Conservation (phyloP, 1,140 invertebrate genomes). For the Eupristina koningsbergeri region DNA sequence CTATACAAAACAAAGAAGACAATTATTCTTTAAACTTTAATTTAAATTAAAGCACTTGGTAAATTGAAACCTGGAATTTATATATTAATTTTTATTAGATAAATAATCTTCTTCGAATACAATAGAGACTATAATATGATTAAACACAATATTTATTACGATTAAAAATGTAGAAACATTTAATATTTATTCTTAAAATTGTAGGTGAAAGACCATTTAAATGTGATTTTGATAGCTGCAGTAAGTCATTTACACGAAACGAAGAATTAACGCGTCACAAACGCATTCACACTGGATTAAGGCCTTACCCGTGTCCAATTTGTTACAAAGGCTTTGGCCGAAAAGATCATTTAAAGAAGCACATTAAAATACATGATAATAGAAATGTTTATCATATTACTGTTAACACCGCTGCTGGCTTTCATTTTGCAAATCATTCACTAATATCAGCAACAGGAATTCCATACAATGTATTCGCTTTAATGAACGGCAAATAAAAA, state of each 20-base stretch:
- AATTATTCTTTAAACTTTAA: too few relatives aligned
- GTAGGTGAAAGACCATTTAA: conserved; percentile 88
- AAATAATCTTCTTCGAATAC: too few relatives aligned
- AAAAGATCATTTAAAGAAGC: conserved; percentile 91
- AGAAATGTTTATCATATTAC: conserved; percentile 54
- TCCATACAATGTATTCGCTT: background rate
- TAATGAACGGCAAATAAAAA: background rate
- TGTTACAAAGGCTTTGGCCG: conserved; percentile 92
- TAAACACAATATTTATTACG: background rate
- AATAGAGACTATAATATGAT: background rate
- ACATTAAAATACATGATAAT: conserved; percentile 80
- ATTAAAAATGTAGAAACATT: background rate
- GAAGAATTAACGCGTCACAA: conserved; percentile 94
- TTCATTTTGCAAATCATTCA: conserved; percentile 3
- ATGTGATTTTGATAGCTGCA: conserved; percentile 87
- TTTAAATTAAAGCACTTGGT: too few relatives aligned
- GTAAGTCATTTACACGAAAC: conserved; percentile 92
- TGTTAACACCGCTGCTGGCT: conserved; percentile 31
- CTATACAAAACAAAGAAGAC: too few relatives aligned
- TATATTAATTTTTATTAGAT: too few relatives aligned
- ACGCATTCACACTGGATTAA: conserved; percentile 88
- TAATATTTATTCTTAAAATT: background rate
- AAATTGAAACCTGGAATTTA: too few relatives aligned
- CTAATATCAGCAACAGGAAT: background rate
- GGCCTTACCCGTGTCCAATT: conserved; percentile 84